Evolutionary conservation across 2,888 invertebrate genomes (phyloP).

Genomic region (Mycalesis mineus): DNA sequence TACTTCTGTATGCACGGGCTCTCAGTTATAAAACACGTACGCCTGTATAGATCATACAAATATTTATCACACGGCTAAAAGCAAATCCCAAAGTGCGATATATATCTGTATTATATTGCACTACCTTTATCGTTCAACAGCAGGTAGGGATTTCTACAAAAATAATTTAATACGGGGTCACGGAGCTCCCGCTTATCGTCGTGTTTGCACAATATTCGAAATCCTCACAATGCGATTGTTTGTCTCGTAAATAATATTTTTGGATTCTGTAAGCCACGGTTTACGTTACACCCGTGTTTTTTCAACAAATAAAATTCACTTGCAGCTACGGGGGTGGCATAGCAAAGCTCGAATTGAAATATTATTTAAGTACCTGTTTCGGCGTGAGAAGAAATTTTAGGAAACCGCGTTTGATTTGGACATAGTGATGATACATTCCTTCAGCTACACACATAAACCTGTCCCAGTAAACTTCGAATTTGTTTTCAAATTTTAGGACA

Average conservation of each 20-base stretch:
- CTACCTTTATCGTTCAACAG: conserved; percentile 17
- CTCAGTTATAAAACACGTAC: no score
- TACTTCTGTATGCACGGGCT: no score
- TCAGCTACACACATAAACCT: no score
- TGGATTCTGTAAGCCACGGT: conserved; percentile 22
- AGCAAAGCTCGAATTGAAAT: not conserved
- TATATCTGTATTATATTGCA: conserved; percentile 3
- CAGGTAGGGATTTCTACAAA: conserved; percentile 29
- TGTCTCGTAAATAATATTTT: conserved; percentile 52
- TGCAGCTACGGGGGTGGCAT: not conserved
- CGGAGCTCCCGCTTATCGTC: conserved; percentile 47
- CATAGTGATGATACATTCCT: no score
- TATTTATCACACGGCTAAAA: not conserved
- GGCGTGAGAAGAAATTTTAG: no score
- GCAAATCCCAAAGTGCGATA: conserved; percentile 10
- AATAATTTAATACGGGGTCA: conserved; percentile 34
- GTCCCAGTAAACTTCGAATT: no score
- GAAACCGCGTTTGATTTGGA: no score
- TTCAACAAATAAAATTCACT: conserved; percentile 27
- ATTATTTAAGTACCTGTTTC: not conserved
- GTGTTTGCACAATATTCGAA: conserved; percentile 49
- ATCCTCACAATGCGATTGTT: conserved; percentile 49
- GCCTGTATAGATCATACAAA: not conserved
- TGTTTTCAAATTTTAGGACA: no score
- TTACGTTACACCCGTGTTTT: conserved; percentile 22